Evolutionary conservation across 2,888 invertebrate species (phyloP), one percentile per base, ranked within the genome.

Genomic region (Dasysyrphus tricinctus): DNA sequence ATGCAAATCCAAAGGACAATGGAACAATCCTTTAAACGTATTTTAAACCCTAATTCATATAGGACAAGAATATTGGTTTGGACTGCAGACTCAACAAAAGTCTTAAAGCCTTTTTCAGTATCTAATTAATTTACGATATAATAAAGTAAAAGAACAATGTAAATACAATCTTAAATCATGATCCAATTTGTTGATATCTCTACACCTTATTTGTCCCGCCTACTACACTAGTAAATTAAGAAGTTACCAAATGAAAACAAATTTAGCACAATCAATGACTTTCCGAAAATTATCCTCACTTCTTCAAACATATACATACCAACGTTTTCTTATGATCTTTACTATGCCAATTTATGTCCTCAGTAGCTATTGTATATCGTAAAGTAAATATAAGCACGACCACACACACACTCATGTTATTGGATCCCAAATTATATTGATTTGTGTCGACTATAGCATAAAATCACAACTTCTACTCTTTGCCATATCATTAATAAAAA

Each of bases 351-450:
- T 57, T 24, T 56, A 32, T 49, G 47, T 79, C 65, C 72, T 73
- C 12, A 72, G 42, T 63, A 72, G 37, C 57, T 8, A 56, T 24
- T 24, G 42, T 75, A 16, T 47, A 12, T 19, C 54, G 34, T 54
- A 19, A 39, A 63, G 56, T 42, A 19, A 49, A 49, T 7, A 32
- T 32, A 32, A 54, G 42, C 47, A 47, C 34, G n/a, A n/a, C n/a
- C n/a, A n/a, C n/a, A n/a, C 24, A 24, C 24, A 24, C 24, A 47
- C 37, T 56, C 44, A 79, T 63, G 63, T 29, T 47, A 47, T 57
- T 79, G 56, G 44, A 73, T 37, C 24, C n/a, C 70, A 78, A 78
- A 78, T 72, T 54, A 47, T 39, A 79, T 79, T 65, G 57, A 79
- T 73, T 79, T 61, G 63, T 37, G 51, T 37, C 42, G 49, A 39